A percentile compares a stretch with the other conserved stretches of the same genome.
Conservation (phyloP, 1,140 invertebrate species). For the Cataglyphis hispanica region DNA sequence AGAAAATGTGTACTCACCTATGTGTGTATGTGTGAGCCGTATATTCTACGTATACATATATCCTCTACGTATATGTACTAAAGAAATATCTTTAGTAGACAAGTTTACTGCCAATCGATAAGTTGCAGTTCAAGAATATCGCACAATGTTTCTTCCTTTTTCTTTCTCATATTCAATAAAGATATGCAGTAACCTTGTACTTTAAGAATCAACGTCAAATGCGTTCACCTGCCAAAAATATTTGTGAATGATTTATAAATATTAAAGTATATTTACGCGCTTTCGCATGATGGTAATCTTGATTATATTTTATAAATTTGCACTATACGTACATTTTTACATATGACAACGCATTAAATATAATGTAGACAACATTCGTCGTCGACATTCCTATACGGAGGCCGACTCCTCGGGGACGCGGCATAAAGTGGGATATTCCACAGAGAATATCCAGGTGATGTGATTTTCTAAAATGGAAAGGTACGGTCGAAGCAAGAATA, state of each 20-base stretch:
- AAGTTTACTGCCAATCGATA: no score
- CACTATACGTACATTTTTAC: no score
- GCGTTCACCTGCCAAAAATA: neutral
- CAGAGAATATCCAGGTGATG: neutral
- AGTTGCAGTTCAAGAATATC: no score
- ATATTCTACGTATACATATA: no score
- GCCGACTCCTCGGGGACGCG: neutral
- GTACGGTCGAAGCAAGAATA: conserved; percentile 63
- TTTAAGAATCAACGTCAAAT: neutral
- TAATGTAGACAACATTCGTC: neutral
- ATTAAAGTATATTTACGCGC: neutral
- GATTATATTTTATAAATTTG: neutral
- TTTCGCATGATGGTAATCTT: neutral
- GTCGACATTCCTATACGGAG: neutral
- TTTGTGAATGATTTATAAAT: neutral
- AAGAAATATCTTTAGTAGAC: no score
- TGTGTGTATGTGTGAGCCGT: no score
- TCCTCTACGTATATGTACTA: no score
- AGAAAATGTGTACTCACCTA: no score
- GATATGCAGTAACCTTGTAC: neutral
- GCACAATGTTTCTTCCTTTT: no score
- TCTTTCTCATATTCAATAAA: neutral
- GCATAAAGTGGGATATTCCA: neutral
- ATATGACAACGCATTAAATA: no score
- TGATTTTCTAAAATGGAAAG: neutral